phyloP scores from a whole-genome alignment of 2,888 invertebrate species.

The Argynnis bischoffii region DNA sequence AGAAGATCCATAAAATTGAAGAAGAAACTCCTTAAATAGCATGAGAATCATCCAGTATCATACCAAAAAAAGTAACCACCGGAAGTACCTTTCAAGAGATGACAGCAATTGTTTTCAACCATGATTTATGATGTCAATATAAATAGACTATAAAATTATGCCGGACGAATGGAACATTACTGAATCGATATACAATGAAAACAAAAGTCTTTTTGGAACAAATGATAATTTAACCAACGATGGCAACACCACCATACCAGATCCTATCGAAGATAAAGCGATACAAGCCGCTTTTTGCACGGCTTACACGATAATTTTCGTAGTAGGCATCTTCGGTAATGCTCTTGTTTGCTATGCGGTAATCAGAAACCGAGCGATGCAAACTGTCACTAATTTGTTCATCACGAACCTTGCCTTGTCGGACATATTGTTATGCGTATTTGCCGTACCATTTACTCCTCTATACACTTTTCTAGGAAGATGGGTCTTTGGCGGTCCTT shows the following conservation, averaged over 20 bases:
- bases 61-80: slow-evolving; percentile 40
- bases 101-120: slow-evolving; percentile 58
- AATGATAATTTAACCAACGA: slow-evolving; percentile 47
- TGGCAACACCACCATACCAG: slow-evolving; percentile 54
- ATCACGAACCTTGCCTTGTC: slow-evolving; percentile 95
- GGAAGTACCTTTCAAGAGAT: slow-evolving; percentile 50
- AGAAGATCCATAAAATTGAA: background rate
- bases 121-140: slow-evolving; percentile 71
- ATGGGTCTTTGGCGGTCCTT: slow-evolving; percentile 92
- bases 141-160: slow-evolving; percentile 64
- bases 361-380: slow-evolving; percentile 92
- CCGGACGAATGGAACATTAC: slow-evolving; percentile 65
- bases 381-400: slow-evolving; percentile 95
- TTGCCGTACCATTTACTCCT: slow-evolving; percentile 95
- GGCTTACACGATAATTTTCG: slow-evolving; percentile 90
- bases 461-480: slow-evolving; percentile 91
- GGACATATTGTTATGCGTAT: slow-evolving; percentile 91
- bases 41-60: slow-evolving; percentile 34
- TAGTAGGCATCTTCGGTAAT: slow-evolving; percentile 91
- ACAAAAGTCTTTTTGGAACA: slow-evolving; percentile 44
- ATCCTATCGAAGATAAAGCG: slow-evolving; percentile 84
- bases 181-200: slow-evolving; percentile 55
- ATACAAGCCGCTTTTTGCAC: slow-evolving; percentile 89
- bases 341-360: slow-evolving; percentile 94
- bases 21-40: slow-evolving; percentile 22